Conservation (phyloP, 1,140 invertebrate species). For the Aphis gossypii region DNA sequence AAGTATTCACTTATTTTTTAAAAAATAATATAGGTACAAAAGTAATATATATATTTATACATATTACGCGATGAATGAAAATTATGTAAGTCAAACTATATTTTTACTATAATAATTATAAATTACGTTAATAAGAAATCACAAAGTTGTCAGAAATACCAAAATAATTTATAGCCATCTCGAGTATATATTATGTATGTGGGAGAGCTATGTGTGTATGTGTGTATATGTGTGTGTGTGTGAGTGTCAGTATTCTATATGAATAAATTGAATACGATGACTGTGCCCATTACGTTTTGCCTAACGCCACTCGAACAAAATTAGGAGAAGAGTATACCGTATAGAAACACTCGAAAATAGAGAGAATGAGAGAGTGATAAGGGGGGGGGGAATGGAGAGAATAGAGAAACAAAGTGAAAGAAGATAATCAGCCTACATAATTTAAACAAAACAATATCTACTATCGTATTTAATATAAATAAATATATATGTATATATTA, state of each 20-base stretch:
- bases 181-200: background rate
- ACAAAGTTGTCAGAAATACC: slow-evolving; percentile 44
- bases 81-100: slow-evolving; percentile 36
- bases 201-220: background rate
- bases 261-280: background rate
- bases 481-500: background rate
- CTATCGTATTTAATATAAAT: background rate
- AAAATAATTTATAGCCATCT: slow-evolving; percentile 40
- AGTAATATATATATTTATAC: slow-evolving; percentile 43
- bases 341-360: background rate
- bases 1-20: slow-evolving; percentile 54
- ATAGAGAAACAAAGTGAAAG: background rate
- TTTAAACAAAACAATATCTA: slow-evolving; percentile 8
- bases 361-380: background rate
- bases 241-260: background rate
- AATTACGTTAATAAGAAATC: slow-evolving; percentile 38
- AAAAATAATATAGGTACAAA: slow-evolving; percentile 42
- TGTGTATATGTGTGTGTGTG: background rate
- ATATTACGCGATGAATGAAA: slow-evolving; percentile 9
- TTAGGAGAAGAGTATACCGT: background rate
- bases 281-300: background rate
- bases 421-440: slow-evolving; percentile 13
- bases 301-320: background rate
- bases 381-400: background rate
- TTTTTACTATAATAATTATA: background rate